Evolutionary conservation across 2,888 invertebrate genomes (phyloP), one percentile per base, ranked within the genome.

Genomic region (Caenorhabditis virilis): DNA sequence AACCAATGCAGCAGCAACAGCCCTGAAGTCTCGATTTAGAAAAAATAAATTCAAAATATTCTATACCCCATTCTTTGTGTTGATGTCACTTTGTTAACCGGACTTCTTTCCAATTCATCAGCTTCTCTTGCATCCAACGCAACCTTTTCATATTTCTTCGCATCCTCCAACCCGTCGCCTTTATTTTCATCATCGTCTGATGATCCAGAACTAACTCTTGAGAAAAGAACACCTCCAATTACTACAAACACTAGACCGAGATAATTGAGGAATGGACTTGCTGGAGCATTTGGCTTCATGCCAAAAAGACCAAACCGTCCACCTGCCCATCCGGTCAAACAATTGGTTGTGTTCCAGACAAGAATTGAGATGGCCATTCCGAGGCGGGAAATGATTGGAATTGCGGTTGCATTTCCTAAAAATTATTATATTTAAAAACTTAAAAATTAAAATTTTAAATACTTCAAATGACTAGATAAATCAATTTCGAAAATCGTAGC

Each of bases 261-360:
- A 47, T 81, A 81, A 59, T 81, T 81, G 52, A 80, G 60, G 23
- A 60, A 23, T 0, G 68, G 62, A 38, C 72, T 74, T 26, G 58
- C 68, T 7, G 76, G 76, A n/a, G 69, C 54, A 11, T 62, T 54
- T 9, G 73, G 64, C 39, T 59, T 74, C 63, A 78, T 73, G 13
- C 79, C 78, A 39, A 80, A 78, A 30, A 79, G 60, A 16, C 80
- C 80, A 48, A 80, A 80, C 15, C 78, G 59, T 11, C 85, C 43
- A 84, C 67, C 64, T 9, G 72, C 72, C 72, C 72, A 72, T 25
- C 86, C 86, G 52, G 82, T 77, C 22, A 87, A 63, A 39, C 86
- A 79, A 63, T 85, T 86, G 39, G 83, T 78, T 38, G 84, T 82
- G 33, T 84, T 85, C 87, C 87, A 87, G 46, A 87, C 83, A 46